Evolutionary conservation across 2,888 invertebrate genomes (phyloP), one percentile per base, ranked within the genome.

Genomic region (Elaeidobius kamerunicus): DNA sequence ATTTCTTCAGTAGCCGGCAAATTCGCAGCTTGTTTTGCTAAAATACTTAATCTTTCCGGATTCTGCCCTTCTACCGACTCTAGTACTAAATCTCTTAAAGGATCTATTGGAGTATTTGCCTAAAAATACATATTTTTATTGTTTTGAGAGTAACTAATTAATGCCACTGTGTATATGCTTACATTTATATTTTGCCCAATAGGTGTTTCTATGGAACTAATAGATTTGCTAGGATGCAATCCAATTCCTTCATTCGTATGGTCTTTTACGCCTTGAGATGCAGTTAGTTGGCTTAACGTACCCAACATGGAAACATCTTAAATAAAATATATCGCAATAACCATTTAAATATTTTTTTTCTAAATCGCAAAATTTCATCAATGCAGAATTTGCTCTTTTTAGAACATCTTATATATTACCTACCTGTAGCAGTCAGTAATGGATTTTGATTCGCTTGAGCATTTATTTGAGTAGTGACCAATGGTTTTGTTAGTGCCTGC

Each of bases 21-120:
- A 61, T 82, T 76, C 0, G 83, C 80, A 0, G 86, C 85, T 53
- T 81, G 78, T 34, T 74, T 73, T 0, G 86, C 86, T 56, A 86
- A 68, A 18, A 74, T 73, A 60, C 76, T 77, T 20, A 86, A 65
- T 20, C 79, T 76, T 2, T 76, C 72, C 3, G 70, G 66, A 44
- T 74, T 74, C 4, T 38, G 43, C 1, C 14, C 14, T 7, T 68
- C 71, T 18, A 71, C 72, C 0, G 80, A 76, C 61, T 81, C 72
- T 5, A 80, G 64, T 17, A 87, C 77, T 18, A 87, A 70, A 63
- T 86, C 84, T 28, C 81, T 74, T 52, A 57, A 41, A 38, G 62
- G 51, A 28, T 57, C 55, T 36, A 46, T 30, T 5, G 46, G 28
- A 34, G 53, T 18, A 16, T 16, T 45, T n/a, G 7, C 18, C 53